A percentile compares a stretch with the other conserved stretches of the same genome.
Conservation (phyloP, 37 sponge, comb jelly and placozoan genomes). For the Tethya wilhelma region DNA sequence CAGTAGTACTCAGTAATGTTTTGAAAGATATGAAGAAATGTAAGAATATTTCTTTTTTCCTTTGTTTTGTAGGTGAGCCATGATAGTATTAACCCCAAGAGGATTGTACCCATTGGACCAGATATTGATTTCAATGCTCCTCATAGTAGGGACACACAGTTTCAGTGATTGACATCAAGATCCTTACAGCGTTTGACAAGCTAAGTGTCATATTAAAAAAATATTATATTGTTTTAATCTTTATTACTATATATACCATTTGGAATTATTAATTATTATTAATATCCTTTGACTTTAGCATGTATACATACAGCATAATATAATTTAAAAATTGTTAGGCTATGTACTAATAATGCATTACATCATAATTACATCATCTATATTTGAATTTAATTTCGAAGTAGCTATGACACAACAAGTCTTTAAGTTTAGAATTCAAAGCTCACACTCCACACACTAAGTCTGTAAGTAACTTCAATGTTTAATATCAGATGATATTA, state of each 20-base stretch:
- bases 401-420: too few species aligned
- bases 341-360: too few species aligned
- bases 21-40: neutral
- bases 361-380: neutral
- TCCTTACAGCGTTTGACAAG: neutral
- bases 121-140: slow-evolving; percentile 71
- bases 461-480: too few species aligned
- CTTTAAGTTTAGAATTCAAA: too few species aligned
- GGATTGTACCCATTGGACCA: slow-evolving; percentile 89
- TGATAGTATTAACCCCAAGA: slow-evolving; percentile 58
- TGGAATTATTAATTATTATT: neutral
- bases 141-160: slow-evolving; percentile 69
- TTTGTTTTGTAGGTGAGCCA: slow-evolving; percentile 57
- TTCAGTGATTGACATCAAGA: neutral
- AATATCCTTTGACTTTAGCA: too few species aligned
- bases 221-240: neutral
- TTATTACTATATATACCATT: neutral
- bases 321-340: too few species aligned
- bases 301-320: too few species aligned
- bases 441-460: too few species aligned
- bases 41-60: neutral
- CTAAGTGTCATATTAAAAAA: neutral
- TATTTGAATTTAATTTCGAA: too few species aligned
- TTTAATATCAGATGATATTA: too few species aligned
- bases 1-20: neutral